These are phyloP conservation scores for Avahi laniger DNA, from an alignment of 2,797 vertebrate genomes.

Conservation along the genomic window DNA sequence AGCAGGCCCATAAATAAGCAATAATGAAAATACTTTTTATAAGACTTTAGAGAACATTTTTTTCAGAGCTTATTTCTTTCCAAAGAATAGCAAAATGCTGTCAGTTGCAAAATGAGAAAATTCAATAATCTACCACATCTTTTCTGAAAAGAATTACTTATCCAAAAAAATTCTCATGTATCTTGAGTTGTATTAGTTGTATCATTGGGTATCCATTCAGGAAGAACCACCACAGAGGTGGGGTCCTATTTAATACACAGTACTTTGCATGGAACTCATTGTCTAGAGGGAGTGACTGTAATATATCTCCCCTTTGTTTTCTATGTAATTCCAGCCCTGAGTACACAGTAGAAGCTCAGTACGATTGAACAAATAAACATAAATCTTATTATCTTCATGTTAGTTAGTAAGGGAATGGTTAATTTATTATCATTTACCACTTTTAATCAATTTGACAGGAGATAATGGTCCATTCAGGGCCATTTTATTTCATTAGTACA, in stretches of 20 bases:
- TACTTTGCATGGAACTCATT: no score
- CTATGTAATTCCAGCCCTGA: background rate
- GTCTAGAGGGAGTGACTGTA: background rate
- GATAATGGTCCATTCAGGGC: background rate
- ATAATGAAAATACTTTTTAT: background rate
- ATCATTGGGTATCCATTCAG: background rate
- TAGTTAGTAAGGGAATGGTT: background rate
- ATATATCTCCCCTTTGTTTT: background rate
- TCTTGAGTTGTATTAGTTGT: background rate
- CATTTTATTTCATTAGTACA: background rate
- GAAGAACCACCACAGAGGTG: no score
- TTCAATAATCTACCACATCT: background rate
- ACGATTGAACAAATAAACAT: background rate
- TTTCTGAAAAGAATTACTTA: background rate
- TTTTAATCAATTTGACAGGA: background rate
- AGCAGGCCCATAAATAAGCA: background rate
- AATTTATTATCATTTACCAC: background rate
- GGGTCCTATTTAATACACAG: background rate
- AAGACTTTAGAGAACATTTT: background rate
- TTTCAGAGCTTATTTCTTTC: background rate
- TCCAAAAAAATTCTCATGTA: background rate
- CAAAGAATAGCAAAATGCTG: background rate
- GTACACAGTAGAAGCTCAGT: background rate
- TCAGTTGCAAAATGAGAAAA: slow-evolving; percentile 21
- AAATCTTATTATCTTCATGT: background rate